Evolutionary conservation across 64 coral and sea anemone genomes (phyloP), one percentile per base, ranked within the genome.

Genomic region (Actinia tenebrosa): DNA sequence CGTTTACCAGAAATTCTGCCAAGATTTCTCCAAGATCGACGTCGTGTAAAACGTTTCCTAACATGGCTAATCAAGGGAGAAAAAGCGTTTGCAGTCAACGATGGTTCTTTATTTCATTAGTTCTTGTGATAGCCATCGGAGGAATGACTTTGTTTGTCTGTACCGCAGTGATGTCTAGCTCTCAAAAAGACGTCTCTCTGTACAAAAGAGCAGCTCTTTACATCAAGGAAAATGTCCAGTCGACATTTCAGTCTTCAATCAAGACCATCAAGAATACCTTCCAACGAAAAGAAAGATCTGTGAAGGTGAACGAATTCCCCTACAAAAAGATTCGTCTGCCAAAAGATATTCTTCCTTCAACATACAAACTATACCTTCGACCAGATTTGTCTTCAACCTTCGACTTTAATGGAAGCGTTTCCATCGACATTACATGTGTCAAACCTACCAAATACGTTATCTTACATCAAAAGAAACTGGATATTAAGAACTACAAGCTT

Each of bases 261-360:
- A n/a, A 17, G 16, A 37, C 16, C 19, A 81, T 81, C 50, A 81
- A 81, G 18, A 81, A 81, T 16, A 81, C 79, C 3, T 81, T 81
- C 44, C 18, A 9, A 3, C 43, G 79, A 81, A 45, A 82, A 72
- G 75, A 19, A 13, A 78, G 78, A 56, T 80, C 84, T 19, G 84
- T 23, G 22, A 60, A 25, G 15, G 66, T 79, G 10, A 83, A 87
- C n/a, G 63, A 80, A 25, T 96, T 96, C n/a, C 94, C 94, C 13
- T 89, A 90, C 46, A 87, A 93, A 53, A 13, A 93, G 45, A 96
- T 96, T 79, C 79, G 91, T 26, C 88, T 96, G 0, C 94, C 94
- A 15, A 96, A 96, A 84, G 85, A 96, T 69, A 77, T 96, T 52
- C 43, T 79, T 58, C 94, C 94, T 0, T 44, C 87, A 62, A 91